A percentile compares a stretch with the other conserved stretches of the same genome.
Evolutionary conservation across 2,113 vertebrate genomes (phyloP).

Genomic region (Perca flavescens): DNA sequence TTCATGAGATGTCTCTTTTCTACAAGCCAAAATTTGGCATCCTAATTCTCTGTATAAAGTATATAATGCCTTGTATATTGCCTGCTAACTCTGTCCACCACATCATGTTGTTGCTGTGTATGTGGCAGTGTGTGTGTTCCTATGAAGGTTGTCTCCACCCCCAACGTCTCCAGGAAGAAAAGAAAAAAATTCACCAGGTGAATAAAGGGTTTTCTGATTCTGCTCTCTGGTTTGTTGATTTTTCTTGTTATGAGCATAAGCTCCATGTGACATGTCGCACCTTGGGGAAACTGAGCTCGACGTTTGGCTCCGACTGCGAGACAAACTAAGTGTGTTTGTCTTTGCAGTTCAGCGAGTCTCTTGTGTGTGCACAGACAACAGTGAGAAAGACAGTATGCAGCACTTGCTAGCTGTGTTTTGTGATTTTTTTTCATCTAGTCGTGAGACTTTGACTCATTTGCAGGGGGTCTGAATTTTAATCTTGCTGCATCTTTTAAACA

Average conservation of each 20-base stretch:
- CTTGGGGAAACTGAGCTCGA: slow-evolving; percentile 55
- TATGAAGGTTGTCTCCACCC: slow-evolving; percentile 12
- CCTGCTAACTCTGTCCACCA: neutral
- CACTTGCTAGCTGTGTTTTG: slow-evolving; percentile 19
- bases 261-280: slow-evolving; percentile 65
- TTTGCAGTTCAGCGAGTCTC: slow-evolving; percentile 58
- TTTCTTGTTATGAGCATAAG: slow-evolving; percentile 66
- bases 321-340: slow-evolving; percentile 70
- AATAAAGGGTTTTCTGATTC: slow-evolving; percentile 54
- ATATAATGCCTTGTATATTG: neutral
- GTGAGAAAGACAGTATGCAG: slow-evolving; percentile 25
- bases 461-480: slow-evolving; percentile 61
- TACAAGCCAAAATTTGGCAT: neutral
- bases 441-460: slow-evolving; percentile 55
- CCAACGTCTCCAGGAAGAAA: slow-evolving; percentile 7
- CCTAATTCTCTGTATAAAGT: neutral
- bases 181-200: slow-evolving; percentile 20
- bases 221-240: slow-evolving; percentile 65
- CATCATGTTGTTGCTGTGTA: neutral
- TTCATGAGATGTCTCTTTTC: neutral
- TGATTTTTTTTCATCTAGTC: slow-evolving; percentile 2
- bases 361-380: slow-evolving; percentile 47
- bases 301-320: slow-evolving; percentile 56
- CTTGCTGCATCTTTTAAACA: slow-evolving; percentile 24
- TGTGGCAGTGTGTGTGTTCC: neutral